phyloP scores from a whole-genome alignment of 2,888 invertebrate genomes.

The Lasioglossum pauxillum region DNA sequence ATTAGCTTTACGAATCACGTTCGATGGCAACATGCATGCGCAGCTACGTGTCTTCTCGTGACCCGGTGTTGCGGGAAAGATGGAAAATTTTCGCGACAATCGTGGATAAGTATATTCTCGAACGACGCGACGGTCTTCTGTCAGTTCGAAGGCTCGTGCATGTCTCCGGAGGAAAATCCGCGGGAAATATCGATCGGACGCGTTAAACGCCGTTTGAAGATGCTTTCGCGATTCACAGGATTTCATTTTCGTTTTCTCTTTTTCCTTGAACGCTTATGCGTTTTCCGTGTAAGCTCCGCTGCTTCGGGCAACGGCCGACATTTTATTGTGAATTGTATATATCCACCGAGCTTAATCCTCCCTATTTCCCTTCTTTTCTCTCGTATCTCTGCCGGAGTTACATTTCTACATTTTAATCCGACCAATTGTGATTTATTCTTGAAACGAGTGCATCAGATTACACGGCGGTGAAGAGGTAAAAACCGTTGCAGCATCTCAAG shows the following conservation, averaged over 20 bases:
- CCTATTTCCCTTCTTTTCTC: background rate
- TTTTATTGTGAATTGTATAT: background rate
- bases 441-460: background rate
- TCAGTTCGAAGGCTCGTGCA: background rate
- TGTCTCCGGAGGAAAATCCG: background rate
- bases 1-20: background rate
- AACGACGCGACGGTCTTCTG: background rate
- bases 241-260: background rate
- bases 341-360: background rate
- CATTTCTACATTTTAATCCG: background rate
- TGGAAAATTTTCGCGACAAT: background rate
- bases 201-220: background rate
- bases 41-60: background rate
- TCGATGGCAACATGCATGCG: background rate
- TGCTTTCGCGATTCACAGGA: background rate
- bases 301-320: background rate
- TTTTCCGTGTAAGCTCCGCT: background rate
- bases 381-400: background rate
- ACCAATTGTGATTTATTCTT: background rate
- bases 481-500: no score
- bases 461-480: background rate
- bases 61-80: background rate
- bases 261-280: background rate
- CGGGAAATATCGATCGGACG: constrained; percentile 5
- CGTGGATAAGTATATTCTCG: background rate